phyloP scores from a whole-genome alignment of 1,140 invertebrate species.

The Apis cerana region DNA sequence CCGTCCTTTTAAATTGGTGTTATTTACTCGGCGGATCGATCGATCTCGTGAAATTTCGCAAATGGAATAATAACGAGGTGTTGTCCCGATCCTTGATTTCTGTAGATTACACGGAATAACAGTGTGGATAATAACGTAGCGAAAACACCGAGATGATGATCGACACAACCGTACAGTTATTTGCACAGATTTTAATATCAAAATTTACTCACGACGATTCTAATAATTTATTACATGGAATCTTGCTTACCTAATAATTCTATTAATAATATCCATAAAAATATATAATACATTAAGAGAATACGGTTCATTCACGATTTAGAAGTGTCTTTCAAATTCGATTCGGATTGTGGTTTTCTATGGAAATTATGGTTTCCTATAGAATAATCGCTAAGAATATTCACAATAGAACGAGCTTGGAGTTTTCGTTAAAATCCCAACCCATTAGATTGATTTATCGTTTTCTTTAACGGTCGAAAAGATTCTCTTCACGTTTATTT shows the following conservation, averaged over 20 bases:
- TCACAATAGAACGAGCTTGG: not conserved
- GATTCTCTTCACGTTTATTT: too few species aligned
- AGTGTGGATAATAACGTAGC: not conserved
- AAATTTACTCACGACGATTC: conserved; percentile 5
- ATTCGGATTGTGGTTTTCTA: too few species aligned
- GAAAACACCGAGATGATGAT: not conserved
- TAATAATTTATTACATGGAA: not conserved
- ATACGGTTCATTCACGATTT: too few species aligned
- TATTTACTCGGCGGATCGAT: not conserved
- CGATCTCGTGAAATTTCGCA: not conserved
- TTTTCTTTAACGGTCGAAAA: not conserved
- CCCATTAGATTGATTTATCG: not conserved
- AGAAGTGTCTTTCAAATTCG: too few species aligned
- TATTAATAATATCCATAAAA: too few species aligned
- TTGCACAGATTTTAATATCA: conserved; percentile 26
- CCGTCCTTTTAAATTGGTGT: not conserved
- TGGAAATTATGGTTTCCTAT: not conserved
- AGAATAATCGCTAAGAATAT: not conserved
- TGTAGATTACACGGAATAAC: conserved; percentile 12
- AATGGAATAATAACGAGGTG: conserved; percentile 8
- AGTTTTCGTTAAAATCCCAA: not conserved
- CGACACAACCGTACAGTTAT: conserved; percentile 32
- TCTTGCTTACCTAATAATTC: not conserved
- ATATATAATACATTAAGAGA: too few species aligned
- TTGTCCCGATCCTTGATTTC: conserved; percentile 1